These are phyloP conservation scores for Phengaris arion DNA, from an alignment of 2,888 invertebrate species.

Conservation along the genomic window DNA sequence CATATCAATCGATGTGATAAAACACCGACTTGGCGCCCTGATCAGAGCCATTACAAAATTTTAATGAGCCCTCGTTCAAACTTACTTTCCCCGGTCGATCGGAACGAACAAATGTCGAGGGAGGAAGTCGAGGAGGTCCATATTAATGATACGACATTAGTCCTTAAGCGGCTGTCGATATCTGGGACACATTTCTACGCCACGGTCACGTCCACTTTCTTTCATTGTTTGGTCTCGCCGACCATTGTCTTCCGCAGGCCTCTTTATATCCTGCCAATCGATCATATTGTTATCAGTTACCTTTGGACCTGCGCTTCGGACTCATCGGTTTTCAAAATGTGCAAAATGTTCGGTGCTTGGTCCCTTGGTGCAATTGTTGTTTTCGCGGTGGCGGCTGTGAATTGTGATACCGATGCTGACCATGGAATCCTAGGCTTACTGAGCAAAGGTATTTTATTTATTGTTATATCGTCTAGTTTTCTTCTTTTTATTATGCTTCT, in stretches of 20 bases:
- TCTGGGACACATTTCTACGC: conserved; percentile 69
- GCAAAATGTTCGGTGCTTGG: conserved; percentile 60
- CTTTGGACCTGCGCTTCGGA: conserved; percentile 49
- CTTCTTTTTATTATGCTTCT: background rate
- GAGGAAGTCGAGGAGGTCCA: conserved; percentile 52
- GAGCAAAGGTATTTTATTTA: conserved; percentile 53
- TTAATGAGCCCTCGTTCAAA: background rate
- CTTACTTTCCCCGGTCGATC: conserved; percentile 65
- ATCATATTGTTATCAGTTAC: conserved; percentile 65
- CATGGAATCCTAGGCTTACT: conserved; percentile 51
- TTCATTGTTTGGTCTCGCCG: conserved; percentile 68
- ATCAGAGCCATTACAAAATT: conserved; percentile 10
- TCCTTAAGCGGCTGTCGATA: conserved; percentile 60
- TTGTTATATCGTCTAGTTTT: background rate
- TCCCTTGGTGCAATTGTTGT: conserved; percentile 60
- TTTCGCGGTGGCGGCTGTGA: conserved; percentile 57
- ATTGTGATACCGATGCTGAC: conserved; percentile 50
- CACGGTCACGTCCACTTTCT: conserved; percentile 75
- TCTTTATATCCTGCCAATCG: conserved; percentile 74
- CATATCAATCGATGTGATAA: conserved; percentile 18
- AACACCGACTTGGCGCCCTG: background rate
- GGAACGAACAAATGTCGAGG: conserved; percentile 55
- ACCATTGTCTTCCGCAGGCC: conserved; percentile 69
- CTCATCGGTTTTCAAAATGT: conserved; percentile 54
- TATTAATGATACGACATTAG: conserved; percentile 68